Percentiles rank a stretch among this genome's conserved stretches.
phyloP scores from a whole-genome alignment of 2,797 vertebrate species.

The Lacerta viridis region DNA sequence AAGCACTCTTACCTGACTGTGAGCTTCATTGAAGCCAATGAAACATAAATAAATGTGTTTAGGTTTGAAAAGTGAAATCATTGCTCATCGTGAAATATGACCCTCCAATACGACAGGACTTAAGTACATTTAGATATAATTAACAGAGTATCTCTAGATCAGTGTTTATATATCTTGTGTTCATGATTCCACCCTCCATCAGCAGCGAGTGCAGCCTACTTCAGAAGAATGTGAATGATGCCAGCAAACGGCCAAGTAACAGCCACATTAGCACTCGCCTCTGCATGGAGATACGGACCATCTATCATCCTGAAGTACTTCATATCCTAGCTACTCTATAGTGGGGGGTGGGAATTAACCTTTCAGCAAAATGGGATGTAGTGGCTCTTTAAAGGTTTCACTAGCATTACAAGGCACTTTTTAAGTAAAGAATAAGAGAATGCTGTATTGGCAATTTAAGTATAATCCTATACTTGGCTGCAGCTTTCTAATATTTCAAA shows the following conservation, averaged over 20 bases:
- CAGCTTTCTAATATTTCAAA: neutral
- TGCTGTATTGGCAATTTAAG: conserved; percentile 12
- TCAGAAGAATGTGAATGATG: conserved; percentile 6
- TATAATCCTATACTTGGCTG: neutral
- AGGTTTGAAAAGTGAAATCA: neutral
- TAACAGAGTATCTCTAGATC: conserved; percentile 8
- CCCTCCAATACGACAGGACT: neutral
- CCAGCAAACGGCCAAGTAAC: conserved; percentile 6
- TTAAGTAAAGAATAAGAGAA: neutral
- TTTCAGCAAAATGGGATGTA: conserved; percentile 26
- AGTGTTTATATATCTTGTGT: neutral
- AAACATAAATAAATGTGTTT: neutral
- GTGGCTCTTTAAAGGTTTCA: conserved; percentile 25
- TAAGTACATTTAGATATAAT: conserved; percentile 13
- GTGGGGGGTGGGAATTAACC: conserved; percentile 19
- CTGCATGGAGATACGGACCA: conserved; percentile 11
- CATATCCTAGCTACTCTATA: conserved; percentile 25
- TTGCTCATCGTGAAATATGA: neutral
- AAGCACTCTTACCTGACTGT: neutral
- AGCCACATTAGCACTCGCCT: conserved; percentile 18
- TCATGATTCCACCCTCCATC: neutral
- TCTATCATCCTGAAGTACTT: conserved; percentile 43
- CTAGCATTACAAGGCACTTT: conserved; percentile 2
- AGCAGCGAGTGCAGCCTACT: neutral
- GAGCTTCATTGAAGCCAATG: neutral